phyloP scores from a whole-genome alignment of 2,113 vertebrate species.

The Thunnus maccoyii region DNA sequence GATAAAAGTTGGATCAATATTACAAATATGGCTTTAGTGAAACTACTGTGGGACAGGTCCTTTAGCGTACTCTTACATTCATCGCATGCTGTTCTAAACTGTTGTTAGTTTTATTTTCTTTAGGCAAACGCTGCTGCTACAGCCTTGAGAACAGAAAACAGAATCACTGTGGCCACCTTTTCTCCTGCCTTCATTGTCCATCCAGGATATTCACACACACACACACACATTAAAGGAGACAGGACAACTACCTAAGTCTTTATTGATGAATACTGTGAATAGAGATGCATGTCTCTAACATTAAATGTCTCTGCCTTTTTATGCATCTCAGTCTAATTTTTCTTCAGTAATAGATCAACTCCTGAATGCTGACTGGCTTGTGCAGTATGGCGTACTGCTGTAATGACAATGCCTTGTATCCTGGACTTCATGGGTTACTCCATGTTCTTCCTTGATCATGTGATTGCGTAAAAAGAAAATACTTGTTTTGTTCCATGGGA shows the following conservation, averaged over 20 bases:
- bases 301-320: slow-evolving; percentile 48
- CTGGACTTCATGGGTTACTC: slow-evolving; percentile 20
- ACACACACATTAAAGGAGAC: slow-evolving; percentile 5
- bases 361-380: slow-evolving; percentile 21
- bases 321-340: slow-evolving; percentile 39
- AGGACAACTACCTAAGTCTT: slow-evolving; percentile 3
- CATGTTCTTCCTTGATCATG: slow-evolving; percentile 11
- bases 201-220: slow-evolving; percentile 10
- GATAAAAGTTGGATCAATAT: slow-evolving; percentile 7
- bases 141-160: slow-evolving; percentile 45
- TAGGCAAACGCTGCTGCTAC: slow-evolving; percentile 46
- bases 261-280: slow-evolving; percentile 74
- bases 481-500: slow-evolving; percentile 1
- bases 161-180: slow-evolving; percentile 68
- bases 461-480: not conserved
- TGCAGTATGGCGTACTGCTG: slow-evolving; percentile 54
- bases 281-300: slow-evolving; percentile 69
- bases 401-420: slow-evolving; percentile 56
- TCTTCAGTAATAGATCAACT: slow-evolving; percentile 2
- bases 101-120: slow-evolving; percentile 36
- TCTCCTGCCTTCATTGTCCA: slow-evolving; percentile 27
- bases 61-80: slow-evolving; percentile 11
- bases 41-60: slow-evolving; percentile 39
- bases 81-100: slow-evolving; percentile 57
- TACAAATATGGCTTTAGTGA: slow-evolving; percentile 38